Evolutionary conservation across 1,140 invertebrate genomes (phyloP).

Genomic region (Ips nitidus): DNA sequence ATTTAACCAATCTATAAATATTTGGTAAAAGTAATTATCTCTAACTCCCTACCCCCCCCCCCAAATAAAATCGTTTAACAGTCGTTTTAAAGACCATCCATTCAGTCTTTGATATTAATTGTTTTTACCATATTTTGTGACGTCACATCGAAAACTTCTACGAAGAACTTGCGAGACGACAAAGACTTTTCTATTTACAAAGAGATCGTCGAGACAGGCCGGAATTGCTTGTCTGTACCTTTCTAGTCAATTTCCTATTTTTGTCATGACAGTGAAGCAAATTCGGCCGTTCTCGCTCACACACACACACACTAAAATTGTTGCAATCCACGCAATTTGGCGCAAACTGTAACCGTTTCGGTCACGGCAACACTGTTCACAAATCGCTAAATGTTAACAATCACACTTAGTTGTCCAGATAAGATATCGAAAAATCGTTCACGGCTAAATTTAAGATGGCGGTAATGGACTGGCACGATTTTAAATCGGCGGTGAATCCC

Average conservation of each 20-base stretch:
- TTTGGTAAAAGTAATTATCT: constrained; percentile 33
- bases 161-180: constrained; percentile 17
- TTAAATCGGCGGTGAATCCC: constrained; percentile 21
- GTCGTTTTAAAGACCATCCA: constrained; percentile 35
- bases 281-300: no score
- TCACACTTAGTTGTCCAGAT: constrained; percentile 42
- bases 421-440: constrained; percentile 21
- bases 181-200: constrained; percentile 22
- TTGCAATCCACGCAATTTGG: no score
- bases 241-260: no score
- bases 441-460: constrained; percentile 1
- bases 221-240: no score
- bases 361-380: neutral
- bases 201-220: neutral
- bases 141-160: constrained; percentile 27
- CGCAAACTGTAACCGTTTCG: no score
- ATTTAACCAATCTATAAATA: constrained; percentile 38
- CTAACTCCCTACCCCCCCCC: constrained; percentile 8
- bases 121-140: constrained; percentile 15
- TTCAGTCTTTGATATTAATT: constrained; percentile 38
- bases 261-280: no score
- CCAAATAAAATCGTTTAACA: constrained; percentile 25
- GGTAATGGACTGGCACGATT: constrained; percentile 20
- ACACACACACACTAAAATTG: no score
- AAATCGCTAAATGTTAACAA: constrained; percentile 36